Evolutionary conservation across 1,140 invertebrate species (phyloP).

Genomic region (Apis cerana): DNA sequence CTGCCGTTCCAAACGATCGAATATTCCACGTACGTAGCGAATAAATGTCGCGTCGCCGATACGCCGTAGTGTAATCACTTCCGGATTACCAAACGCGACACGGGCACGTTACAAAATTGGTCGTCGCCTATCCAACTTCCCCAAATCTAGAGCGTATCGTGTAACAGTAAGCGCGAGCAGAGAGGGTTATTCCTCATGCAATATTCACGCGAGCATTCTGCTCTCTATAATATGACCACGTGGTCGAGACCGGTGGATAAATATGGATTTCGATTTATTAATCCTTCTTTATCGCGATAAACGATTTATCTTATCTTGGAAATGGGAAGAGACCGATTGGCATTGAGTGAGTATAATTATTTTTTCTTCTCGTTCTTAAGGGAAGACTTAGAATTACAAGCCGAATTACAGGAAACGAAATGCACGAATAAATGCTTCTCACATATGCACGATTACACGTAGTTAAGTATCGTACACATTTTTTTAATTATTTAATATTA

Average conservation of each 20-base stretch:
- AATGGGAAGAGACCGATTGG: too few relatives aligned
- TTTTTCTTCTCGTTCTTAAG: too few relatives aligned
- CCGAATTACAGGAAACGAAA: too few relatives aligned
- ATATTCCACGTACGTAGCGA: conserved; percentile 48
- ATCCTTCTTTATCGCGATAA: too few relatives aligned
- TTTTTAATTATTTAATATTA: too few relatives aligned
- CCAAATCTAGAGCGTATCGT: conserved; percentile 55
- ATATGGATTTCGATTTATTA: background rate
- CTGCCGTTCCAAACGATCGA: conserved; percentile 11
- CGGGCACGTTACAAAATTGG: conserved; percentile 60
- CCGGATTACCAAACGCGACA: conserved; percentile 65
- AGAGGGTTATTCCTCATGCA: conserved; percentile 28
- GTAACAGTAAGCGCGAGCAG: conserved; percentile 50
- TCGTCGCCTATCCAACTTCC: conserved; percentile 51
- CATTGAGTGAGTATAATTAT: too few relatives aligned
- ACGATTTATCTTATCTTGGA: too few relatives aligned
- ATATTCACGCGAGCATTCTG: conserved; percentile 38
- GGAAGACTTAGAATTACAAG: too few relatives aligned
- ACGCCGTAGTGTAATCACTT: conserved; percentile 63
- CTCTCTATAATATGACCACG: background rate
- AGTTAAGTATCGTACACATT: too few relatives aligned
- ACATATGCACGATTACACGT: too few relatives aligned
- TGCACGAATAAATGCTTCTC: too few relatives aligned
- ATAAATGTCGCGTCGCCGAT: conserved; percentile 58
- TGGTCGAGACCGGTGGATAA: background rate